These are phyloP conservation scores for Hybognathus amarus DNA, from an alignment of 2,797 vertebrate species.

Conservation along the genomic window DNA sequence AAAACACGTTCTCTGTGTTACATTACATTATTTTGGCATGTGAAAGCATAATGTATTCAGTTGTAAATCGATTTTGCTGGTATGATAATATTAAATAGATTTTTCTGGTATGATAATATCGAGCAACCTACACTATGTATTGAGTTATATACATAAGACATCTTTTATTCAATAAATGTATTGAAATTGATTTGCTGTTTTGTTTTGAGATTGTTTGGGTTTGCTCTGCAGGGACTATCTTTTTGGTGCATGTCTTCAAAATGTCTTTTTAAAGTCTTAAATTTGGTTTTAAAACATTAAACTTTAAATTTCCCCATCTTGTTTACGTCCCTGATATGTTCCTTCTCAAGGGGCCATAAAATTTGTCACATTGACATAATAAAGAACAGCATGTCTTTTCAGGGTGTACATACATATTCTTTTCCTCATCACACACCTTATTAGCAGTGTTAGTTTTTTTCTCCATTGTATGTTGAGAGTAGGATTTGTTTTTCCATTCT, in stretches of 20 bases:
- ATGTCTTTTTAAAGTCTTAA: neutral
- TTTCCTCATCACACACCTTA: conserved; percentile 5
- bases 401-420: neutral
- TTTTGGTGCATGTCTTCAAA: neutral
- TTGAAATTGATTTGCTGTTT: neutral
- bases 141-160: neutral
- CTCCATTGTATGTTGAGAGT: conserved; percentile 6
- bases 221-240: neutral
- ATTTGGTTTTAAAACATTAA: neutral
- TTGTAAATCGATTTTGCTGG: neutral
- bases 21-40: too few relatives aligned
- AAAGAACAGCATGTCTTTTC: conserved; percentile 16
- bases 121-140: neutral
- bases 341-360: neutral
- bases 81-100: neutral
- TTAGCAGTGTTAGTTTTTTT: conserved; percentile 2
- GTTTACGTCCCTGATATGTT: neutral
- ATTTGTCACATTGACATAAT: conserved; percentile 1
- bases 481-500: conserved; percentile 7
- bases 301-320: neutral
- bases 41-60: too few relatives aligned
- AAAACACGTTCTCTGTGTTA: too few relatives aligned
- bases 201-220: neutral
- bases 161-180: neutral
- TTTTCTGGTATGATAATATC: too few relatives aligned